phyloP scores from a whole-genome alignment of 2,888 invertebrate species.

The Macaria notata region DNA sequence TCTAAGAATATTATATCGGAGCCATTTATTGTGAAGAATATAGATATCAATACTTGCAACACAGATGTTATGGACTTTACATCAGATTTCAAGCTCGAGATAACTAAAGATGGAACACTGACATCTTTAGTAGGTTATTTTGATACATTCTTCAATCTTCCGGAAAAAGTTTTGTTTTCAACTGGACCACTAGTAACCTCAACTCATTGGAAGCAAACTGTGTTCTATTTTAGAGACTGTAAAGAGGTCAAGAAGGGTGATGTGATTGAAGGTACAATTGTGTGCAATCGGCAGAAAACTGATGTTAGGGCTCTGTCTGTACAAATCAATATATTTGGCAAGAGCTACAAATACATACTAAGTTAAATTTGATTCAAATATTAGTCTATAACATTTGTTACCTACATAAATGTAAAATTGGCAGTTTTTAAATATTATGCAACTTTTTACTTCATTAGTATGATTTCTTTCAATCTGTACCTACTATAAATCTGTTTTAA shows the following conservation, averaged over 20 bases:
- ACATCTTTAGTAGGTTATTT: conserved; percentile 95
- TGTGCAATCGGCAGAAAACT: conserved; percentile 87
- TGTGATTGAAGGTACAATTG: conserved; percentile 84
- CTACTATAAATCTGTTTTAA: too few species aligned
- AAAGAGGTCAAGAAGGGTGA: conserved; percentile 87
- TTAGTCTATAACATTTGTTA: too few species aligned
- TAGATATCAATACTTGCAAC: conserved; percentile 90
- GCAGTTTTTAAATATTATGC: too few species aligned
- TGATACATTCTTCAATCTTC: conserved; percentile 92
- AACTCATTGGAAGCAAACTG: conserved; percentile 98
- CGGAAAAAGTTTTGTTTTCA: conserved; percentile 85
- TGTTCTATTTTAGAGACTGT: conserved; percentile 91
- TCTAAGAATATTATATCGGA: conserved; percentile 85
- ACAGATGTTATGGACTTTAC: conserved; percentile 87
- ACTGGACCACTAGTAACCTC: conserved; percentile 88
- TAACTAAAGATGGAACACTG: conserved; percentile 85
- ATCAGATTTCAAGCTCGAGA: conserved; percentile 85
- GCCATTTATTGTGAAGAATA: conserved; percentile 84
- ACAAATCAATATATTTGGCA: conserved; percentile 84
- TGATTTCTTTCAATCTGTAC: too few species aligned
- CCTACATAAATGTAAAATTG: too few species aligned
- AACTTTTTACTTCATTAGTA: too few species aligned
- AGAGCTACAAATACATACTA: conserved; percentile 84
- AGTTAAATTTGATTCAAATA: conserved; percentile 65
- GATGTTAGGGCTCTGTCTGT: conserved; percentile 89